Base-by-base conservation (phyloP, 2,113 vertebrate species). In the Cyprinus carpio region DNA sequence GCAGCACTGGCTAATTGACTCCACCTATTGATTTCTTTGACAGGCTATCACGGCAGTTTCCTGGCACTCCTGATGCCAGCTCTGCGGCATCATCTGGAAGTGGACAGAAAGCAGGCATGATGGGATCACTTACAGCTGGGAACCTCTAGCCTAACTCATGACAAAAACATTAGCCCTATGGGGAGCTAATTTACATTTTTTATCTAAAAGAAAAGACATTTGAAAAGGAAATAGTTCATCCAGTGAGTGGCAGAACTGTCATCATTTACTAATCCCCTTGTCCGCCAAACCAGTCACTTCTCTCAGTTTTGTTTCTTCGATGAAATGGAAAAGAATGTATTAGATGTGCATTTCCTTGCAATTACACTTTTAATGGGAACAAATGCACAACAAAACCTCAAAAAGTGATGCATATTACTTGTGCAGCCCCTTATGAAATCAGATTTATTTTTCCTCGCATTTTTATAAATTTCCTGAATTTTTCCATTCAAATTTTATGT, bases 1-100 rank as follows among this genome's bases (percentile, higher is more conserved):
- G 54, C 40, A 64, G 34, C n/a, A 49, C 13, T 37, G 69, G 81
- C 84, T 87, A 85, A 82, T 78, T 87, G 87, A 51, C n/a, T n/a
- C n/a, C n/a, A n/a, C 64, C 71, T 60, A 87, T 85, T 80, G 79
- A 84, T 85, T 82, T 77, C 37, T n/a, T 15, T 43, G 60, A 75
- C 56, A 20, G 16, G 49, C 6, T n/a, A n/a, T n/a, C 25, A 56
- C 40, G 37, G n/a, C n/a, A 67, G 29, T 65, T 43, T 71, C 54
- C 79, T 80, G 74, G 18, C 56, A 31, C n/a, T n/a, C n/a, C 67
- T 54, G 67, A 2, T 72, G n/a, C 31, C 23, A 9, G 74, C 56
- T 71, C n/a, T n/a, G n/a, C 51, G 51, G 69, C 58, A 72, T 80
- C 82, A 80, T 83, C 75, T 20, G n/a, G 20, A 84, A 87, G 65